Conservation (phyloP, 2,113 vertebrate genomes). For the Crotalus viridis region DNA sequence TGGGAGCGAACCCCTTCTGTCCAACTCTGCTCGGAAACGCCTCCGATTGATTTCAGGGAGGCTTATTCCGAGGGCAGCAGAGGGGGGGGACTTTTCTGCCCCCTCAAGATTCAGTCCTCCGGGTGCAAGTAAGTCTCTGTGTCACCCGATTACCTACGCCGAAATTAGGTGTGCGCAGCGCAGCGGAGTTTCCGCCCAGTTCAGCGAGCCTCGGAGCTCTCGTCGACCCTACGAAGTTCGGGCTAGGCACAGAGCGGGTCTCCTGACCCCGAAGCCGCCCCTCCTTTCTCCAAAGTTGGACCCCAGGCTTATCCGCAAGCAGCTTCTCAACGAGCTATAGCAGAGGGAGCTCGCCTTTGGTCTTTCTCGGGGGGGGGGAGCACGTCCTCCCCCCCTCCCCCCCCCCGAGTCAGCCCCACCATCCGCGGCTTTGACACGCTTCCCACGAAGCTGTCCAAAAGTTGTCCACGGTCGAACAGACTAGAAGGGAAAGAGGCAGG, state of each 20-base stretch:
- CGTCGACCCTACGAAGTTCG: background rate
- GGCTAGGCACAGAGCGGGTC: background rate
- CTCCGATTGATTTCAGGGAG: background rate
- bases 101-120: background rate
- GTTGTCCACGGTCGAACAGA: background rate
- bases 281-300: background rate
- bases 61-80: background rate
- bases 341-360: background rate
- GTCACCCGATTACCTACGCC: background rate
- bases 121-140: background rate
- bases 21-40: background rate
- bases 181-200: background rate
- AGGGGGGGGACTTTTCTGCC: background rate
- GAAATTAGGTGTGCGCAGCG: background rate
- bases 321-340: background rate
- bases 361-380: background rate
- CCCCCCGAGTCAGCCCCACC: background rate
- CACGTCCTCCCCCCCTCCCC: background rate
- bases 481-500: background rate
- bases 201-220: background rate
- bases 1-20: background rate
- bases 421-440: background rate
- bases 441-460: background rate
- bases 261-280: background rate
- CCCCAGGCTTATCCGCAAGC: background rate